Conservation (phyloP, 37 sponge, comb jelly and placozoan species). For the Bolinopsis microptera region DNA sequence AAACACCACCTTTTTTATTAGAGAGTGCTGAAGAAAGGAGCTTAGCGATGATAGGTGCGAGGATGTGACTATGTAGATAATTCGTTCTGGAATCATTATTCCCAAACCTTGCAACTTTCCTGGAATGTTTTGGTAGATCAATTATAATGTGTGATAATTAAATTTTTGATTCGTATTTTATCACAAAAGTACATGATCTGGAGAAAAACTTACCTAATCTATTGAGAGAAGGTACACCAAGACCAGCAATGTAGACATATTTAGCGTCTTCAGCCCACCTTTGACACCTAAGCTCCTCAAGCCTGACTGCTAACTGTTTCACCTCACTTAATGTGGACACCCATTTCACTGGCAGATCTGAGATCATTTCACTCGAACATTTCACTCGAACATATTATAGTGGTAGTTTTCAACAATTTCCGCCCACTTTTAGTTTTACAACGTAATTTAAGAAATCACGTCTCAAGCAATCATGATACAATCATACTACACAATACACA, state of each 20-base stretch:
- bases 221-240: not conserved
- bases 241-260: not conserved
- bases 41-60: not conserved
- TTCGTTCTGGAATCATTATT: not conserved
- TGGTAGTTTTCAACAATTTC: no score
- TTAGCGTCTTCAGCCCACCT: not conserved
- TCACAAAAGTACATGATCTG: no score
- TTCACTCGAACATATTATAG: no score
- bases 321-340: not conserved
- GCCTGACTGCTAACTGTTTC: not conserved
- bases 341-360: not conserved
- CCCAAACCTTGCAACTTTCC: not conserved
- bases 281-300: not conserved
- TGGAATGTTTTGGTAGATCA: no score
- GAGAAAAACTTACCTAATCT: not conserved
- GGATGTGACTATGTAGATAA: not conserved
- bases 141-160: no score
- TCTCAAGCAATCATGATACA: no score
- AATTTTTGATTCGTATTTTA: no score
- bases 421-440: no score
- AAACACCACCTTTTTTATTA: not conserved
- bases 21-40: not conserved
- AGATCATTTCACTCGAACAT: not conserved
- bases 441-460: no score
- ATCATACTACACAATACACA: no score